Percentiles rank a stretch among this genome's conserved stretches.
Conservation (phyloP, 2,797 vertebrate species). For the Sitta carolinensis region DNA sequence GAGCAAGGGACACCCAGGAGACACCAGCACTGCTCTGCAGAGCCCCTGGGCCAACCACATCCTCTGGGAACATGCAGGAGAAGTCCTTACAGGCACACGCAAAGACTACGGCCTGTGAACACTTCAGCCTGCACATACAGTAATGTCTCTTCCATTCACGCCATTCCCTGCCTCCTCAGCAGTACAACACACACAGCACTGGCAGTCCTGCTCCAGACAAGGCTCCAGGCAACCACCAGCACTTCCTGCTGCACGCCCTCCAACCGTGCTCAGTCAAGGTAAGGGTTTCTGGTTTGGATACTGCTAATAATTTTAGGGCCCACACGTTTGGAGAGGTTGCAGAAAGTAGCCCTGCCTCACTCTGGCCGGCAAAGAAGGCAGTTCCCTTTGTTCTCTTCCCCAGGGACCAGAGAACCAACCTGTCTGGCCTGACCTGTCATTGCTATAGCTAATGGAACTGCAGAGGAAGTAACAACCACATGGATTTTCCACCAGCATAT, state of each 20-base stretch:
- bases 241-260: not conserved
- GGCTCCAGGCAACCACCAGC: not conserved
- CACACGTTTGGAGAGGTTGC: not conserved
- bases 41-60: not conserved
- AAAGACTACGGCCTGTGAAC: not conserved
- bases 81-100: not conserved
- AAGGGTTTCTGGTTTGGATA: not conserved
- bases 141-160: not conserved
- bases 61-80: accelerated
- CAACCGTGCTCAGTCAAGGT: not conserved
- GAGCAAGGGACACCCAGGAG: not conserved
- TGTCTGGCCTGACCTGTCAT: not conserved
- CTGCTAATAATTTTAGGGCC: not conserved
- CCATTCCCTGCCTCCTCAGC: not conserved
- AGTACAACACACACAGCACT: not conserved
- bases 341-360: not conserved
- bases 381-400: not conserved
- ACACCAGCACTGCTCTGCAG: not conserved
- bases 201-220: not conserved
- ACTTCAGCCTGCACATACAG: not conserved
- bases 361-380: not conserved
- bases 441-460: not conserved
- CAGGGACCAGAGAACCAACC: not conserved
- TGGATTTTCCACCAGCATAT: not conserved
- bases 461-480: not conserved